phyloP scores from a whole-genome alignment of 2,888 invertebrate species.

The Hemistola chrysoprasaria region DNA sequence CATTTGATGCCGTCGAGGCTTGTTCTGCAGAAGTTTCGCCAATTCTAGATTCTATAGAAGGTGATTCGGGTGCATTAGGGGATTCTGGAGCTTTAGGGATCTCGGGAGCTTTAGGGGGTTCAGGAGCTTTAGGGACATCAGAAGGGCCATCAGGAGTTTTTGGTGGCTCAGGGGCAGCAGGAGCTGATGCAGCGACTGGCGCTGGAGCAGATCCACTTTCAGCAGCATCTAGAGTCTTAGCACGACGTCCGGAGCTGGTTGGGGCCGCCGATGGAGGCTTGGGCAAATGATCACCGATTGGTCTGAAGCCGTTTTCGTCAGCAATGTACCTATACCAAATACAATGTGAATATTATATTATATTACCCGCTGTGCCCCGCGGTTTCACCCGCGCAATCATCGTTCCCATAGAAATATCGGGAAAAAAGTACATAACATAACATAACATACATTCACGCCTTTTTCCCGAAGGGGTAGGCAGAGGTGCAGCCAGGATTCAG shows the following conservation, averaged over 20 bases:
- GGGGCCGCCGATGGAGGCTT: slow-evolving; percentile 27
- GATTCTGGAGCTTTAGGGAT: slow-evolving; percentile 1
- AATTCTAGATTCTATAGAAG: slow-evolving; percentile 11
- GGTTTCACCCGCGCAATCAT: no score
- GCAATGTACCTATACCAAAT: slow-evolving; percentile 81
- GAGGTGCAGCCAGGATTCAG: no score
- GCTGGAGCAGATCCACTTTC: slow-evolving; percentile 38
- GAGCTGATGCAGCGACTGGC: slow-evolving; percentile 10
- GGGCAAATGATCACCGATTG: slow-evolving; percentile 79
- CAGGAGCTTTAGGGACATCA: background rate
- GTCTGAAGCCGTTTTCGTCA: slow-evolving; percentile 88
- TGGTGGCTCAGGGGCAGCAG: slow-evolving; percentile 3
- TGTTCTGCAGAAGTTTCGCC: slow-evolving; percentile 11
- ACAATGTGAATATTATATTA: no score
- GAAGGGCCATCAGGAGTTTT: no score
- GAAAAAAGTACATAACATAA: no score
- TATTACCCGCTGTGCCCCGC: no score
- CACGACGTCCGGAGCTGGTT: slow-evolving; percentile 7
- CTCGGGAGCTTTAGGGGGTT: background rate
- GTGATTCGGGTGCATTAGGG: slow-evolving; percentile 2
- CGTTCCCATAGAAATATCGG: no score
- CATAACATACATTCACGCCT: no score
- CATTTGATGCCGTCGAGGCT: slow-evolving; percentile 12
- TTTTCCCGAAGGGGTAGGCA: no score
- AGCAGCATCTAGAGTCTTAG: slow-evolving; percentile 43